Evolutionary conservation across 2,888 invertebrate genomes (phyloP), one percentile per base, ranked within the genome.

Genomic region (Metopia argyrocephala): DNA sequence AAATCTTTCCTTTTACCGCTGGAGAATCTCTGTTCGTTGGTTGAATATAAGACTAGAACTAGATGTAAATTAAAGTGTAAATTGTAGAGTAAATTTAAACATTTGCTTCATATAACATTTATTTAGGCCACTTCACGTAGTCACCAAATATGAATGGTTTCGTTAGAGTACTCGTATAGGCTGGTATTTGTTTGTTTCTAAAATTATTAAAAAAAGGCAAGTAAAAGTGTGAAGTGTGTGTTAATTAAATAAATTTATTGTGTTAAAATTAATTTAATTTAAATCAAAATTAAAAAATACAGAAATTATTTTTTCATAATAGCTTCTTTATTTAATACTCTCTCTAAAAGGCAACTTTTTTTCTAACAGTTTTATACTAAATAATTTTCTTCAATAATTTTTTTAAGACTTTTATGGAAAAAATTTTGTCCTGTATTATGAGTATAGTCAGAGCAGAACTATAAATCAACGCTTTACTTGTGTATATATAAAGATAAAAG

Each of bases 81-180:
- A 38, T 12, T 38, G 12, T 38, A 38, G 38, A 15, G 15, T 48
- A 65, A 20, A n/a, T n/a, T n/a, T 48, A 3, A 45, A 48, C 31
- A 73, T 46, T 57, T 46, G 21, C 3, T 18, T 59, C 20, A 5
- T 48, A 28, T 21, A 20, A 48, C 5, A n/a, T 20, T 68, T 64
- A 76, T 46, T 80, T 80, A 0, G 73, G 7, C 70, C 21, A 69
- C 76, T 85, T 88, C 15, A 84, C 69, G 82, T 88, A 89, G 78
- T 90, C 86, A 57, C 90, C 90, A 71, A 90, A 89, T 27, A 86
- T 78, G 70, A 89, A 90, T 18, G 88, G 85, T n/a, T 84, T 82
- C 3, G 90, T 89, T 31, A 90, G 81, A 15, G 87, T 89, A 27
- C 88, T 88, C 21, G 87, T 87, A 6, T 89, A 86, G 9, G 89